A percentile compares a stretch with the other conserved stretches of the same genome.
Conservation (phyloP, 2,888 invertebrate genomes). For the Spilarctia lutea region DNA sequence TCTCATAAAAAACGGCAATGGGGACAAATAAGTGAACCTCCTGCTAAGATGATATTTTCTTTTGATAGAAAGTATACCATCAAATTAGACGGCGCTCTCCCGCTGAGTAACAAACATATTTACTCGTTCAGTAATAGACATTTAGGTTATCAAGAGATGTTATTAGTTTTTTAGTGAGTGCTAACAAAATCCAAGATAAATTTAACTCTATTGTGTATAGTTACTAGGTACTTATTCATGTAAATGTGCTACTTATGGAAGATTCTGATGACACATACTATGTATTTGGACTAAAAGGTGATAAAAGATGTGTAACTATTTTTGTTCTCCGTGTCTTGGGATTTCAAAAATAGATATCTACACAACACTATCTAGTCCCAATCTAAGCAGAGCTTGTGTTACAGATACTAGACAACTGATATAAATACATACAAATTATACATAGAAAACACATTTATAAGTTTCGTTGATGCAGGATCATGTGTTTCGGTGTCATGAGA, state of each 20-base stretch:
- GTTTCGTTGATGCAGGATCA: not conserved
- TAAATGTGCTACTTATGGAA: not conserved
- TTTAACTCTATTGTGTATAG: not conserved
- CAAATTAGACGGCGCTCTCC: conserved; percentile 57
- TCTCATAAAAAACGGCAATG: conserved; percentile 22
- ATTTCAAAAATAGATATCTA: not conserved
- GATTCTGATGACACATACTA: no score
- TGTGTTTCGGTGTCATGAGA: no score
- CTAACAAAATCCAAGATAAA: not conserved
- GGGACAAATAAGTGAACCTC: conserved; percentile 36
- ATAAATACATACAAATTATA: no score
- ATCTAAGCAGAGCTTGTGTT: no score
- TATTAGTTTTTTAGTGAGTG: conserved; percentile 2
- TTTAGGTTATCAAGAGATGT: conserved; percentile 11
- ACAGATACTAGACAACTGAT: no score
- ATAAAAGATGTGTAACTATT: no score
- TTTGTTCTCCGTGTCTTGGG: not conserved
- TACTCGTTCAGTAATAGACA: conserved; percentile 21
- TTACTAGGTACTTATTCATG: not conserved
- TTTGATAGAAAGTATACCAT: conserved; percentile 38
- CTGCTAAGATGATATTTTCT: conserved; percentile 51
- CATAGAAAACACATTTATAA: no score
- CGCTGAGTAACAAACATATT: conserved; percentile 43
- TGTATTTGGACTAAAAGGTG: no score
- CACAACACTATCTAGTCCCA: no score